Evolutionary conservation across 2,113 vertebrate genomes (phyloP), one percentile per base, ranked within the genome.

Genomic region (Reinhardtius hippoglossoides): DNA sequence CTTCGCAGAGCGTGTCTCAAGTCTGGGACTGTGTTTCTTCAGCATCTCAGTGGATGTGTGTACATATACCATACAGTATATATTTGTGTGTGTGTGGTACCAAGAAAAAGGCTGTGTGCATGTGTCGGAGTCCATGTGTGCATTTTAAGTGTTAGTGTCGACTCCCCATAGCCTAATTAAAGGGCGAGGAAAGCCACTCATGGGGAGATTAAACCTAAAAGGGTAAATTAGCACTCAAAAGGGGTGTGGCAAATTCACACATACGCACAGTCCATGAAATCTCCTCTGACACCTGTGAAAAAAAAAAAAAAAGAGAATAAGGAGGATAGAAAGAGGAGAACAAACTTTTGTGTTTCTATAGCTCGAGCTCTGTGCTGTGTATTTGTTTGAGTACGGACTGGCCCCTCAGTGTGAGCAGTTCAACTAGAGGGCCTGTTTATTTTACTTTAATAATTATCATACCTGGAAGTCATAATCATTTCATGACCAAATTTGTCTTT

Each of bases 141-240:
- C 80, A 85, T 88, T 88, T 90, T 56, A 23, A 80, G 78, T 89
- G 88, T 86, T 81, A 87, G 72, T 92, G 58, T 91, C 85, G 87
- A 88, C 89, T 96, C 93, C 94, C 93, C 0, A 3, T 93, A 92
- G 94, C 92, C 94, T 95, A 95, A 96, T 95, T 96, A 96, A 95
- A 91, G 54, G 75, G 82, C 89, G 82, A 89, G 87, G 89, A 93
- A 95, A 94, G 86, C 88, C 82, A 91, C 88, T 92, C 80, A 91
- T 89, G 87, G 91, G 86, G 87, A 95, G 94, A 95, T 94, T 92
- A 94, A 92, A 92, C 92, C 90, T 94, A 89, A 95, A 95, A 95
- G 94, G 90, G 87, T 89, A 95, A 92, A 94, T 94, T 92, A 94
- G 92, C 89, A 94, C 93, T 93, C 93, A 92, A 89, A 94, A 92